Base-by-base conservation (phyloP, 2,888 invertebrate genomes). In the Bimastos eiseni region DNA sequence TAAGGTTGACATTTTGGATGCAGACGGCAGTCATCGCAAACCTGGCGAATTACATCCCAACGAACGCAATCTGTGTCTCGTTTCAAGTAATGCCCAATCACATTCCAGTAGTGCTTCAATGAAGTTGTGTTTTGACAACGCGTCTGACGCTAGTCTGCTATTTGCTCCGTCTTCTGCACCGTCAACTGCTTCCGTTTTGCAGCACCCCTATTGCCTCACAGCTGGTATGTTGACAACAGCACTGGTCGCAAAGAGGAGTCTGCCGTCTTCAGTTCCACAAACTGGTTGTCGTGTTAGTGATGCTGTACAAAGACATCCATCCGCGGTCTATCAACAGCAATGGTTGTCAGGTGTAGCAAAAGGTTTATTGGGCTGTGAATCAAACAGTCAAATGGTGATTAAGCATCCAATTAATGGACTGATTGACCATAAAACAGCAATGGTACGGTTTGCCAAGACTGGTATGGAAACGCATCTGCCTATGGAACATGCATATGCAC, bases 71-170 rank as follows among this genome's bases (percentile, higher is more conserved):
- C 70, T 70, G 70, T 70, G 70, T 70, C 70, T 70, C 70, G n/a
- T 70, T 11, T n/a, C 70, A 70, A 30, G n/a, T n/a, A 13, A 70
- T n/a, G 30, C 70, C n/a, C 70, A n/a, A n/a, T 70, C 70, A 70
- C 70, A 70, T 70, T 70, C 70, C 70, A 70, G 70, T 70, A 70
- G 70, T 70, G 70, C 70, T 70, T 70, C 70, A 70, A 70, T n/a
- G 17, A 70, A 30, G 70, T 70, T 70, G 70, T 49, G 49, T 21
- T 49, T 49, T 49, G 70, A 70, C n/a, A 70, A n/a, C 70, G 30
- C 8, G n/a, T 70, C 70, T n/a, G 13, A 70, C n/a, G 70, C 70
- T n/a, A 70, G 70, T 30, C 30, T 70, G 30, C 70, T 70, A 8
- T 70, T 70, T 70, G 70, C 70, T 70, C 70, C 30, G 24, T 24